A percentile compares a stretch with the other conserved stretches of the same genome.
These are phyloP conservation scores for Ellobium chinense DNA, from an alignment of 2,888 invertebrate species.

Conservation along the genomic window DNA sequence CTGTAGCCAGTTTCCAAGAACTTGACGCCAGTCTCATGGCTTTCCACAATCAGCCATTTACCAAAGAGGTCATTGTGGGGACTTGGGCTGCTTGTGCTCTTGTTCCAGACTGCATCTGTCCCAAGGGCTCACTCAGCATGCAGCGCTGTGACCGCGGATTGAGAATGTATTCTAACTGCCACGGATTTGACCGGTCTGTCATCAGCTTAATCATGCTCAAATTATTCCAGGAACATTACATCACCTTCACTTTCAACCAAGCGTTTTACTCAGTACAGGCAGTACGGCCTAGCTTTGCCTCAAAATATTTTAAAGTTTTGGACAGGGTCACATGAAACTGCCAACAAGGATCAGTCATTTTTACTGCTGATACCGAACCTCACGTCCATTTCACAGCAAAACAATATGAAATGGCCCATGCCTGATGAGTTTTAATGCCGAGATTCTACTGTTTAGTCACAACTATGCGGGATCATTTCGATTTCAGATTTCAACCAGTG, in stretches of 20 bases:
- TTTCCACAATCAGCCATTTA: conserved; percentile 26
- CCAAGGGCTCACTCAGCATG: neutral
- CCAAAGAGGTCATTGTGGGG: conserved; percentile 1
- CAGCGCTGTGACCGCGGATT: neutral
- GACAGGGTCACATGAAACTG: too few species aligned
- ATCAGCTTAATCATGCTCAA: conserved; percentile 23
- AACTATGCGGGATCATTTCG: too few species aligned
- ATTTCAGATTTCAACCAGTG: too few species aligned
- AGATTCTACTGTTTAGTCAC: too few species aligned
- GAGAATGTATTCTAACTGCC: conserved; percentile 30
- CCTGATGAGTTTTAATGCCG: too few species aligned
- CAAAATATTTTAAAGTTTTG: conserved; percentile 8
- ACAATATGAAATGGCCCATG: too few species aligned
- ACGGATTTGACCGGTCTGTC: conserved; percentile 39
- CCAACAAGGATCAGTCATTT: too few species aligned
- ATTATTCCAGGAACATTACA: conserved; percentile 28
- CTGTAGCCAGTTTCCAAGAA: neutral
- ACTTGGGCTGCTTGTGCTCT: conserved; percentile 38
- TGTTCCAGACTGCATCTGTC: conserved; percentile 26
- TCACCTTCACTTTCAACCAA: neutral
- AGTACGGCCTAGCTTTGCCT: neutral
- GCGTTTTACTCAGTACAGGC: neutral
- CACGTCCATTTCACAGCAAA: too few species aligned
- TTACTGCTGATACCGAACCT: too few species aligned
- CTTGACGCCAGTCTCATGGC: conserved; percentile 19